These are phyloP conservation scores for Motacilla alba DNA, from an alignment of 2,113 vertebrate species.

Conservation along the genomic window DNA sequence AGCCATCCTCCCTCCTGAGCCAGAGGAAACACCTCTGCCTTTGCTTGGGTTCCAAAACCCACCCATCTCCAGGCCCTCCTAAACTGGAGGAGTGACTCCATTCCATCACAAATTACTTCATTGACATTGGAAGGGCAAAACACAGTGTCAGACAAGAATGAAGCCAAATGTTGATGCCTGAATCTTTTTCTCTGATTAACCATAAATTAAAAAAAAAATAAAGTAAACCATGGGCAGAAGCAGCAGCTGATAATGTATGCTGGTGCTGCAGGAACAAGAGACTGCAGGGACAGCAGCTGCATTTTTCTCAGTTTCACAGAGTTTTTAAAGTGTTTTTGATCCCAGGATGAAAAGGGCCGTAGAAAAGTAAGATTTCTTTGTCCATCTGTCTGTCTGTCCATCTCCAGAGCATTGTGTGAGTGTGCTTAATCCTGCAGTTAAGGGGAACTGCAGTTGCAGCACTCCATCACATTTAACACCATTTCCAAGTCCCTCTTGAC, in stretches of 20 bases:
- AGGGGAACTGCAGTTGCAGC: background rate
- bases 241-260: rapidly evolving
- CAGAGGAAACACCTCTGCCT: background rate
- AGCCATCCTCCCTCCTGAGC: background rate
- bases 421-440: background rate
- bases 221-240: background rate
- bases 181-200: background rate
- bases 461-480: background rate
- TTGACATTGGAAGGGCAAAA: background rate
- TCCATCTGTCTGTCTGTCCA: background rate
- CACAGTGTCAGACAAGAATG: background rate
- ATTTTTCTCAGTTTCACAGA: background rate
- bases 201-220: background rate
- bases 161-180: background rate
- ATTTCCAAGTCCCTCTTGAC: background rate
- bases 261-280: background rate
- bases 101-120: background rate
- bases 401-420: background rate
- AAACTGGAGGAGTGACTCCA: background rate
- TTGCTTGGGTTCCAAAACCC: background rate
- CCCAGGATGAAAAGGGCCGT: background rate
- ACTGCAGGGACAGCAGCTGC: background rate
- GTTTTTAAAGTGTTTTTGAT: background rate
- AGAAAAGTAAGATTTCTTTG: background rate
- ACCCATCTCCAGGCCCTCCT: background rate